These are phyloP conservation scores for Amphiprion ocellaris DNA, from an alignment of 2,113 vertebrate species.

Conservation along the genomic window DNA sequence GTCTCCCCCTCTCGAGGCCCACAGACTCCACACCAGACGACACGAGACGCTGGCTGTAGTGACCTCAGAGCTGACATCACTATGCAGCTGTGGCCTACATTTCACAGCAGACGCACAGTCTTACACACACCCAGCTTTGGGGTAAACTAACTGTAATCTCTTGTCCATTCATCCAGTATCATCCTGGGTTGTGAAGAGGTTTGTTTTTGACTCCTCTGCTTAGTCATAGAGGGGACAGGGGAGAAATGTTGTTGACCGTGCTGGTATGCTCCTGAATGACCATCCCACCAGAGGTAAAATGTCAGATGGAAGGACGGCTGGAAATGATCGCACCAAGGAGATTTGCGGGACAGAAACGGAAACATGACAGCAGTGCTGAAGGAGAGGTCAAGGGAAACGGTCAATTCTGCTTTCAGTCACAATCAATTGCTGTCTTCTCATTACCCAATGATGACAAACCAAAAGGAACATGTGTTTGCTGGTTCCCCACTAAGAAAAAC, in stretches of 20 bases:
- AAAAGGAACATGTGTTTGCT: conserved; percentile 46
- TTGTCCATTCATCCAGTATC: conserved; percentile 22
- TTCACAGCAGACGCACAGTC: conserved; percentile 28
- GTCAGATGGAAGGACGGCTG: conserved; percentile 32
- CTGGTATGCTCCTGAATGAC: conserved; percentile 45
- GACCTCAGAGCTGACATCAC: conserved; percentile 75
- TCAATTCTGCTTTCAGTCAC: conserved; percentile 52
- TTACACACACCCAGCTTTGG: conserved; percentile 11
- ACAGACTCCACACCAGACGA: conserved; percentile 39
- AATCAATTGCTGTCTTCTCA: conserved; percentile 53
- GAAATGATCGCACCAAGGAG: conserved; percentile 44
- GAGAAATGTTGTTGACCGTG: conserved; percentile 48
- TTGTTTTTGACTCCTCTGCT: conserved; percentile 44
- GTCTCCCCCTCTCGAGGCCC: conserved; percentile 9
- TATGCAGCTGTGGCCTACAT: conserved; percentile 71
- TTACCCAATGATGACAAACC: conserved; percentile 7
- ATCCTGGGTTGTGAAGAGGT: not conserved
- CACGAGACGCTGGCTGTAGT: conserved; percentile 47
- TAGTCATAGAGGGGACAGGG: not conserved
- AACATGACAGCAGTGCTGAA: conserved; percentile 32
- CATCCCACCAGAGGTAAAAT: conserved; percentile 29
- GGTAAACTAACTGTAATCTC: not conserved
- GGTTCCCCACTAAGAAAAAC: conserved; percentile 44
- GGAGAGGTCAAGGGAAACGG: conserved; percentile 10
- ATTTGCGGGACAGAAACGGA: conserved; percentile 17